phyloP scores from a whole-genome alignment of 2,113 vertebrate species.

The Etia nguti region DNA sequence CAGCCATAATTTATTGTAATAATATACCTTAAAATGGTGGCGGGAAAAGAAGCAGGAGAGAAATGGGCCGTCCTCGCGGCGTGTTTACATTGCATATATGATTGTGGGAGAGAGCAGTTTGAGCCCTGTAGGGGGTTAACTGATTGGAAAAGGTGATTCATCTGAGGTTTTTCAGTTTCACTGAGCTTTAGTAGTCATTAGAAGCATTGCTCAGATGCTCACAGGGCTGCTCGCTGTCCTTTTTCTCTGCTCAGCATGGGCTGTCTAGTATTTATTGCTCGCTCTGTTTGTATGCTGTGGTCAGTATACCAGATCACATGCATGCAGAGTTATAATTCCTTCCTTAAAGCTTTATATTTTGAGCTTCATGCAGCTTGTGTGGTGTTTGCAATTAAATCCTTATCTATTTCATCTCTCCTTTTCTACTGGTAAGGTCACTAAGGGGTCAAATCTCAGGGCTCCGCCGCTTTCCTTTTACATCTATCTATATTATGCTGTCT shows the following conservation, averaged over 20 bases:
- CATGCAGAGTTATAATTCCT: neutral
- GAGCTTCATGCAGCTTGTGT: neutral
- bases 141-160: conserved; percentile 19
- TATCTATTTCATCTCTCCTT: neutral
- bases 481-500: neutral
- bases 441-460: neutral
- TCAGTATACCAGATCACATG: neutral
- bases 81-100: conserved; percentile 24
- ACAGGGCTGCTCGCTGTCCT: neutral
- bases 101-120: neutral
- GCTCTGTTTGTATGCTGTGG: neutral
- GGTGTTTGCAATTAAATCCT: neutral
- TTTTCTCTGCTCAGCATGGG: neutral
- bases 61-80: neutral
- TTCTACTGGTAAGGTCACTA: neutral
- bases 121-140: neutral
- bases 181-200: conserved; percentile 6
- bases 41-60: conserved; percentile 25
- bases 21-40: conserved; percentile 16
- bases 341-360: neutral
- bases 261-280: neutral
- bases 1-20: conserved; percentile 60
- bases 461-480: neutral
- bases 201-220: neutral
- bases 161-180: neutral